Evolutionary conservation across 2,888 invertebrate genomes (phyloP).

Genomic region (Andrena haemorrhoa): DNA sequence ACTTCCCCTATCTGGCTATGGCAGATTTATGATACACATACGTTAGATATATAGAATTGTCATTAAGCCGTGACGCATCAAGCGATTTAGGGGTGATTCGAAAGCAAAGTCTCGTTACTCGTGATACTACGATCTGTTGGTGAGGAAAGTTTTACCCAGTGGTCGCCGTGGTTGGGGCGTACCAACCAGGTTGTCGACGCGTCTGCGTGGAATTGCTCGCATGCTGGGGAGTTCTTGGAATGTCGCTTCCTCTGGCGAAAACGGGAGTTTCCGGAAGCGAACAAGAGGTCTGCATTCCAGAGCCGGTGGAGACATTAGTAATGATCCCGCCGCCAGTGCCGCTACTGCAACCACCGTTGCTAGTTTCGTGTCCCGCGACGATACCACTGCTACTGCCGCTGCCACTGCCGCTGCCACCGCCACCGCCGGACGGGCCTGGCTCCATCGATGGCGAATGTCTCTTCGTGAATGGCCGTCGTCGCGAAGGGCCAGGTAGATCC

Average conservation of each 20-base stretch:
- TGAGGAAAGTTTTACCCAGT: constrained; percentile 79
- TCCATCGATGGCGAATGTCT: constrained; percentile 90
- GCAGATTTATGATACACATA: too few species aligned
- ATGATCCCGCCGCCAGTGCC: constrained; percentile 92
- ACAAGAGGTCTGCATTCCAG: constrained; percentile 91
- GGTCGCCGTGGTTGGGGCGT: constrained; percentile 82
- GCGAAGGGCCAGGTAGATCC: constrained; percentile 87
- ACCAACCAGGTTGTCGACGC: constrained; percentile 83
- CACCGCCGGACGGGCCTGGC: constrained; percentile 93
- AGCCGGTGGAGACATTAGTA: constrained; percentile 85
- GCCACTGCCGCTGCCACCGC: constrained; percentile 93
- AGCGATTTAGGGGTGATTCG: too few species aligned
- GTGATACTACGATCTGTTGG: background rate
- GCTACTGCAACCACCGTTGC: constrained; percentile 93
- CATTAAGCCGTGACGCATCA: too few species aligned
- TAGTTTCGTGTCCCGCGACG: constrained; percentile 77
- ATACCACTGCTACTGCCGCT: constrained; percentile 91
- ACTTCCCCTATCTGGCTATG: too few species aligned
- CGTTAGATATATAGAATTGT: too few species aligned
- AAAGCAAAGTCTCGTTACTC: too few species aligned
- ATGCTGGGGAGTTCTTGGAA: constrained; percentile 92
- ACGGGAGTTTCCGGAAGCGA: constrained; percentile 96
- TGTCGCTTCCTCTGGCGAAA: constrained; percentile 93
- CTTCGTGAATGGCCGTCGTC: constrained; percentile 84
- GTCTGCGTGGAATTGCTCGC: constrained; percentile 84